Evolutionary conservation across 2,888 invertebrate species (phyloP), one percentile per base, ranked within the genome.

Genomic region (Ochropacha duplaris): DNA sequence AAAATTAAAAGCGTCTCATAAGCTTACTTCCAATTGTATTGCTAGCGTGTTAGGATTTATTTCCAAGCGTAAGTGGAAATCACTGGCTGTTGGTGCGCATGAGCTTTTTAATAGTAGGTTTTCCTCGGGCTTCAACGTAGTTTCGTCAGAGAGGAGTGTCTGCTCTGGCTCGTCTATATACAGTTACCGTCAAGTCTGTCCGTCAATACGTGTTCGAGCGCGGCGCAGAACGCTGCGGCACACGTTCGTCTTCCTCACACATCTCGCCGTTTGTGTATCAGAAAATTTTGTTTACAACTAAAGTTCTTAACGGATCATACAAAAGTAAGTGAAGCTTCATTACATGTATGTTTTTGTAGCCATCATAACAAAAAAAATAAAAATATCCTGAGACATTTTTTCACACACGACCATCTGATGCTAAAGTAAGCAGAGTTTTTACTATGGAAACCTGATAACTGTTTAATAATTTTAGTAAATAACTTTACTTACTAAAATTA

Each of bases 191-290:
- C 60, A 60, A 57, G 55, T 60, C 51, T 64, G 61, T 63, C 61
- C 61, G 72, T 74, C 84, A 87, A 81, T 81, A 66, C 80, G 84
- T 81, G 82, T 77, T 78, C 54, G 81, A 84, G 80, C 85, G 81
- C 79, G 78, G 84, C 70, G 64, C 64, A 28, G 75, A 62, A 28
- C 66, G 79, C 78, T 72, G 78, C 70, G 80, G 81, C 80, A 68
- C 76, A 73, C 75, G 78, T 63, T 60, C 49, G 22, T 57, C 63
- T 67, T 71, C 50, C 61, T 60, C 31, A 22, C 51, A 49, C 49
- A 61, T 76, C 74, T 81, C 72, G 74, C 75, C 69, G 66, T 76
- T 80, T 77, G 72, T 80, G 79, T 74, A 63, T 60, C 52, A 61
- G 44, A 19, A 44, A 44, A 44, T 19, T 44, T 44, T 44, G 9